These are phyloP conservation scores for Coreius guichenoti DNA, from an alignment of 2,797 vertebrate genomes.

Conservation along the genomic window DNA sequence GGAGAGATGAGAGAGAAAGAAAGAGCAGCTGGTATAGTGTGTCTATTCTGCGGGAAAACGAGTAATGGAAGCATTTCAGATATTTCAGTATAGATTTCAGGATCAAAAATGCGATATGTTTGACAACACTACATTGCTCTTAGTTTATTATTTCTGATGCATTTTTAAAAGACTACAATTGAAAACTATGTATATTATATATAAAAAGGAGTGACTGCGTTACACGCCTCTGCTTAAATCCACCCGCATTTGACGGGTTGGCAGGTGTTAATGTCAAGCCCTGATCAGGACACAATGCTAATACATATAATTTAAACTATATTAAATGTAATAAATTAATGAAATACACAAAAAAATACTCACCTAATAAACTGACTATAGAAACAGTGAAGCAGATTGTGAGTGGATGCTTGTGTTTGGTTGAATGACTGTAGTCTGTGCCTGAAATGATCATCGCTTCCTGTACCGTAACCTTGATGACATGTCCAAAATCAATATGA, in stretches of 20 bases:
- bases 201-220: no score
- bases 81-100: no score
- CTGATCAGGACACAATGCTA: background rate
- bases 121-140: no score
- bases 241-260: background rate
- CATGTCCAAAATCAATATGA: conserved; percentile 79
- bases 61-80: background rate
- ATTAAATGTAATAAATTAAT: background rate
- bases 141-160: no score
- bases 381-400: conserved; percentile 72
- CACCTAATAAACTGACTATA: conserved; percentile 36
- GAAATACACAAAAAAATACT: conserved; percentile 35
- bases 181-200: no score
- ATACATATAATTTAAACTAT: background rate
- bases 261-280: background rate
- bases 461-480: conserved; percentile 89
- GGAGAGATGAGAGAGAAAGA: no score
- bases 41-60: background rate
- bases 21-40: background rate
- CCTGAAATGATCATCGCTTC: conserved; percentile 83
- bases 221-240: no score
- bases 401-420: conserved; percentile 71
- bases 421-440: conserved; percentile 76
- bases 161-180: no score
- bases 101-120: no score